phyloP scores from a whole-genome alignment of 2,113 vertebrate genomes.

The Chloropsis cyanopogon region DNA sequence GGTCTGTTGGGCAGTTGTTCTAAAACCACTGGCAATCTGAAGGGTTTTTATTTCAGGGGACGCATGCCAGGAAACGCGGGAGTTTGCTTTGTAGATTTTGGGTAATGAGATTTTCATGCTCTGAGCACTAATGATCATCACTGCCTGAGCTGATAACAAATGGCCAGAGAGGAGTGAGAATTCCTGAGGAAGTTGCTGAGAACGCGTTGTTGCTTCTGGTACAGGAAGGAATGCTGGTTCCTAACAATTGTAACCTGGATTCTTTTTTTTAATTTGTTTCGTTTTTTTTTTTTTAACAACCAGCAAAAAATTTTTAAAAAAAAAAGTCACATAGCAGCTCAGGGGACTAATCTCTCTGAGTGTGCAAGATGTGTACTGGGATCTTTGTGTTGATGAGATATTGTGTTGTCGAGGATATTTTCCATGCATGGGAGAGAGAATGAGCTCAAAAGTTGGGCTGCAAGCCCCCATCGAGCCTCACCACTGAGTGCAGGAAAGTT shows the following conservation, averaged over 20 bases:
- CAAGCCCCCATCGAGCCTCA: not conserved
- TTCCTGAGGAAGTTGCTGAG: conserved; percentile 64
- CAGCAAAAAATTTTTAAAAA: not conserved
- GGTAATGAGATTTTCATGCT: conserved; percentile 48
- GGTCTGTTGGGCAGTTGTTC: not conserved
- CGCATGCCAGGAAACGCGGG: conserved; percentile 13
- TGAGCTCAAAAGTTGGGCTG: not conserved
- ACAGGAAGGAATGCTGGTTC: conserved; percentile 46
- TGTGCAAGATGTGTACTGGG: not conserved
- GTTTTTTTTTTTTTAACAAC: not conserved
- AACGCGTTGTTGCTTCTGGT: conserved; percentile 56
- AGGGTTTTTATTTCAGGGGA: not conserved
- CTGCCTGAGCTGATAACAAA: conserved; percentile 55
- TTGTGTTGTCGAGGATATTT: not conserved
- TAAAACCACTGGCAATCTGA: not conserved
- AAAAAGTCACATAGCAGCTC: not conserved
- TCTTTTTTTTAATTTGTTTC: not conserved
- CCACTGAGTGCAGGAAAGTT: not conserved
- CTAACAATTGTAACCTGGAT: conserved; percentile 19
- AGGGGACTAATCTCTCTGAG: not conserved
- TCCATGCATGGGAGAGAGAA: not conserved
- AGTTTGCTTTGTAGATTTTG: conserved; percentile 3
- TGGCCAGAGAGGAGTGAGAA: conserved; percentile 55
- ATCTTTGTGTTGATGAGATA: not conserved
- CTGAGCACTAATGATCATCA: not conserved